These are phyloP conservation scores for Sarcophaga peregrina DNA, from an alignment of 1,140 invertebrate genomes.

Conservation along the genomic window DNA sequence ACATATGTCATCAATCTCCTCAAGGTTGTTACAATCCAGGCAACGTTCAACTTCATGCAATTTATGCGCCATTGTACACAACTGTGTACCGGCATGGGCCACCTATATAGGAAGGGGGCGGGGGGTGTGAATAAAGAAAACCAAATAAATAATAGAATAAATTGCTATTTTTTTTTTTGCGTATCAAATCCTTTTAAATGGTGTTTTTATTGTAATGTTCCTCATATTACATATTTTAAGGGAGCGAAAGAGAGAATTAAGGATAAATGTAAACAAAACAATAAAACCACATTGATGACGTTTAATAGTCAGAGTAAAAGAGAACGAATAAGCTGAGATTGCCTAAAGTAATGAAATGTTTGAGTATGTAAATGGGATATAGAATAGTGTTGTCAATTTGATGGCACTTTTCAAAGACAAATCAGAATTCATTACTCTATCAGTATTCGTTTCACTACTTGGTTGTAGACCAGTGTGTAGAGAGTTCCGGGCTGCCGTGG, in stretches of 20 bases:
- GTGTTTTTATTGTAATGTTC: conserved; percentile 23
- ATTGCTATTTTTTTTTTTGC: not conserved
- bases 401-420: too few species aligned
- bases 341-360: too few species aligned
- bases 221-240: too few species aligned
- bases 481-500: too few species aligned
- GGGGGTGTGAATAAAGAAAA: not conserved
- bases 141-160: not conserved
- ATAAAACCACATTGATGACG: conserved; percentile 19
- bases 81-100: conserved; percentile 61
- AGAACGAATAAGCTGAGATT: too few species aligned
- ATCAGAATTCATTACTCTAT: too few species aligned
- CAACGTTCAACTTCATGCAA: conserved; percentile 62
- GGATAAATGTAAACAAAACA: not conserved
- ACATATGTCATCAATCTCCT: conserved; percentile 66
- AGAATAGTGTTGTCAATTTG: too few species aligned
- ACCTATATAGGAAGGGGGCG: conserved; percentile 48
- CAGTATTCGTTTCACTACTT: too few species aligned
- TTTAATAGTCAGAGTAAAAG: not conserved
- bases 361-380: too few species aligned
- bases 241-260: not conserved
- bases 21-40: conserved; percentile 50
- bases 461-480: too few species aligned
- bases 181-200: conserved; percentile 15
- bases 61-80: conserved; percentile 64